Base-by-base conservation (phyloP, 2,888 invertebrate species). In the Phengaris arion region DNA sequence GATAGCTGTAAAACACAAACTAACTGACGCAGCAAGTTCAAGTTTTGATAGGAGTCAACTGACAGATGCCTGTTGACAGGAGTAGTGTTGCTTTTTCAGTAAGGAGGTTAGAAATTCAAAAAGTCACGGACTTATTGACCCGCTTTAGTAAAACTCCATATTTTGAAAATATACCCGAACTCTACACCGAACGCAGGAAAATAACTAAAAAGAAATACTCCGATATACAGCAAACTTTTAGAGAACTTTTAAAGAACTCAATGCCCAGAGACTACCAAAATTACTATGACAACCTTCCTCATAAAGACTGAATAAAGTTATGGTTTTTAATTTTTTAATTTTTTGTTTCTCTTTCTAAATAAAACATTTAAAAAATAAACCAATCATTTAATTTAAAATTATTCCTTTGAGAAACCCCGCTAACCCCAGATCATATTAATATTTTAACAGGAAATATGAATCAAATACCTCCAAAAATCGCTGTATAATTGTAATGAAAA, bases 271-370 rank as follows among this genome's bases (percentile, higher is more conserved):
- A 78, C 59, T 77, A 77, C 74, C 76, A 54, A 70, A 72, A 54
- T 76, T 78, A 74, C 77, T 78, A 78, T 57, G 78, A 77, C 57
- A 76, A 74, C 74, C 76, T 78, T 74, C 74, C 74, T 69, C 74
- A 77, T 77, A 57, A 74, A 15, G 35, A 70, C 1, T 48, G 46
- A 72, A 75, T 74, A 59, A 57, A 55, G 54, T 55, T 55, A n/a
- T n/a, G 9, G n/a, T 52, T 15, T 74, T 54, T 55, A n/a, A 13
- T 55, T 35, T 35, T 35, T 35, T 35, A 35, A 35, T 35, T 35
- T 35, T 22, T 35, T 35, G 35, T 35, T 35, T 35, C 35, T 35
- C 35, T 35, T 35, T 35, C 54, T 55, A 55, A 55, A 55, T 55
- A 59, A 55, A 55, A 55, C 54, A 55, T 55, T n/a, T 1, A 35